Conservation (phyloP, 2,888 invertebrate species). For the Synergus umbraculus region DNA sequence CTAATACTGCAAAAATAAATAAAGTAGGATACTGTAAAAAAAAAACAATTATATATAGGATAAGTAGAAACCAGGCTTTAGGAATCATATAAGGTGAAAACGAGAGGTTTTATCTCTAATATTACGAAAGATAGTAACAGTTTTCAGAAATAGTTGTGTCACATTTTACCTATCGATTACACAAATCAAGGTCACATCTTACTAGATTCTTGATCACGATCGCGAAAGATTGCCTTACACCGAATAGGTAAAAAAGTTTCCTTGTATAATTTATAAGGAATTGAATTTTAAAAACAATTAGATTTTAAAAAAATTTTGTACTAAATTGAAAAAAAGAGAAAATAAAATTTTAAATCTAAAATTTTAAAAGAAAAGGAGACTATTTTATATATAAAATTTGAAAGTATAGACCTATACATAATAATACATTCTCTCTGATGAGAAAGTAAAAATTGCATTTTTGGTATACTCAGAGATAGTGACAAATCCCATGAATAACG, state of each 20-base stretch:
- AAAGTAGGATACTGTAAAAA: background rate
- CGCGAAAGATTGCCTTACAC: background rate
- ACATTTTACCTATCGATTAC: slow-evolving; percentile 32
- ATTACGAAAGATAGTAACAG: slow-evolving; percentile 14
- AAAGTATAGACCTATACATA: background rate
- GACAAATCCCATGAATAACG: slow-evolving; percentile 13
- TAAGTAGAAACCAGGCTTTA: background rate
- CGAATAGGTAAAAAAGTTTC: background rate
- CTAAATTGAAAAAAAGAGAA: background rate
- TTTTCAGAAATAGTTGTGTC: slow-evolving; percentile 15
- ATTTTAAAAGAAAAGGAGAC: background rate
- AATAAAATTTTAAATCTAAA: background rate
- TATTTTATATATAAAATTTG: background rate
- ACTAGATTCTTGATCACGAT: background rate
- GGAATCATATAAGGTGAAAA: slow-evolving; percentile 5
- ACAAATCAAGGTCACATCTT: slow-evolving; percentile 26
- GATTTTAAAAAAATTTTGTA: background rate
- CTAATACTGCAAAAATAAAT: background rate
- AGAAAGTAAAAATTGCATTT: slow-evolving; percentile 1
- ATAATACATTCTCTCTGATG: too few species aligned
- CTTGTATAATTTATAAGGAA: background rate
- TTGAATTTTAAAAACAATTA: background rate
- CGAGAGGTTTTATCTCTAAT: slow-evolving; percentile 10
- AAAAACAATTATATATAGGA: background rate
- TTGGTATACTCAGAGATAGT: background rate